Evolutionary conservation across 2,797 vertebrate species (phyloP), one percentile per base, ranked within the genome.

Genomic region (Intellagama lesueurii): DNA sequence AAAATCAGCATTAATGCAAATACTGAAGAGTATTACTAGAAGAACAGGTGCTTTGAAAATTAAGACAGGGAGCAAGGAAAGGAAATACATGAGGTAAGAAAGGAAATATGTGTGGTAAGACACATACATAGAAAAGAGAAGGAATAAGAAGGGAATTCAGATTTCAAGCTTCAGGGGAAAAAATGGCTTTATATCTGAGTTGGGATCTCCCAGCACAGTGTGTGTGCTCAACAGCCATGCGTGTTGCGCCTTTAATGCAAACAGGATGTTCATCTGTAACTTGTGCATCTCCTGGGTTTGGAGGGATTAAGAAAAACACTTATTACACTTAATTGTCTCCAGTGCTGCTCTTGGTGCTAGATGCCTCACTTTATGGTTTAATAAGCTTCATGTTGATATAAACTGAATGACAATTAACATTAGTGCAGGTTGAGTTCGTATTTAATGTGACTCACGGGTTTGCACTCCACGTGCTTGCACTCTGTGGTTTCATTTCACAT

Each of bases 261-360:
- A 86, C 90, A 90, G 90, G 93, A 92, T 93, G 90, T 91, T 95
- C 93, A 81, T 86, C 56, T 88, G 93, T 92, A 95, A 96, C 93
- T 87, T 89, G 94, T 94, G 88, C 83, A 89, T 96, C 95, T 92
- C 95, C 85, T 94, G 95, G 94, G 95, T 80, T 93, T 94, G 89
- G 90, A 90, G 90, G 94, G 94, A 96, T 96, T 95, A 96, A 96
- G 92, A 90, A 93, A 95, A 95, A 94, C 94, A 92, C 92, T 96
- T 94, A 95, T 95, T 96, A 94, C 92, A 93, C 94, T 96, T 96
- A 96, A 95, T 96, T 96, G 95, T 96, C 94, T 95, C 91, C 91
- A 66, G 93, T 94, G 94, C 90, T 87, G 90, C 89, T 94, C 92
- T 94, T 91, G 85, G 93, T 91, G 93, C 92, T 95, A 87, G 86